Base-by-base conservation (phyloP, 1,140 invertebrate species). In the Bombus pyrosoma region DNA sequence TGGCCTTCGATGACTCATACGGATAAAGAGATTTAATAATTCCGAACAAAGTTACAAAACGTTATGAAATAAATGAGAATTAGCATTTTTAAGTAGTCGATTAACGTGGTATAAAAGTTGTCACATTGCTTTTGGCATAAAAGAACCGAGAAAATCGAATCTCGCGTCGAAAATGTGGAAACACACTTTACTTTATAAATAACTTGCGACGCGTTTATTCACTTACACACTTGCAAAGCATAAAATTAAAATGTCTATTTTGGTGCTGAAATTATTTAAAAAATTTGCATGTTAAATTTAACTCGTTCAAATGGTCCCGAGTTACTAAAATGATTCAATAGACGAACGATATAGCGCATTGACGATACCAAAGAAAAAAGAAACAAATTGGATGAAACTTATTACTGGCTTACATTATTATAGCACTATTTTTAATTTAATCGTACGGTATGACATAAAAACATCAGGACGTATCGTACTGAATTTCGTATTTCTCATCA, bases 181-280 rank as follows among this genome's bases (percentile, higher is more conserved):
- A 69, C 43, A 77, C 41, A 66, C 57, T 66, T 81, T 71, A 68
- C 43, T 69, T 66, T 83, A 83, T 83, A 83, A 83, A 83, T 83
- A 83, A 83, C 81, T 66, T 37, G 57, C 41, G 34, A 66, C 81
- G 81, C 59, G 43, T 37, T 83, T 83, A 83, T 76, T 41, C 15
- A 76, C 59, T 25, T 59, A 76, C 47, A 53, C 41, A 53, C 37
- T 66, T 83, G 43, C 57, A 83, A 76, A 53, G 72, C 25, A 25
- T 53, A 39, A 53, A 76, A 83, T 83, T 76, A 53, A 34, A 75
- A 75, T 66, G n/a, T 75, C 47, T 62, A 83, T 66, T 47, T 8
- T 22, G 32, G n/a, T 8, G 25, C 9, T 0, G 4, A 25, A 66
- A n/a, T 64, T 62, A 43, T 25, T 64, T 34, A 34, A 22, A 75